Percentiles rank a stretch among this genome's conserved stretches.
Evolutionary conservation across 1,140 invertebrate genomes (phyloP).

Genomic region (Drosophila nigromelanica): DNA sequence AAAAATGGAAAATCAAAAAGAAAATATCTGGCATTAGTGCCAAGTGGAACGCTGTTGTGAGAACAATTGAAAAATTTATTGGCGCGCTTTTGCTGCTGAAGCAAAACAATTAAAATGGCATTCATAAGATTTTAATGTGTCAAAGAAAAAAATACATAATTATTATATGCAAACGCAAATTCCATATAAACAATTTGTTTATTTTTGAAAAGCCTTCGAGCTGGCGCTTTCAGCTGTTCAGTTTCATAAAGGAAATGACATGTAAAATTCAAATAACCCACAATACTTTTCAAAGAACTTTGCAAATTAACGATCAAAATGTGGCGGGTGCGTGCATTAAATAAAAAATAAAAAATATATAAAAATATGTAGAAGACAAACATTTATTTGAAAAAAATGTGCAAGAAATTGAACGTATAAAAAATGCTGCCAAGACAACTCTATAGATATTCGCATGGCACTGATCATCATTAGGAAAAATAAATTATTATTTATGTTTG

Average conservation of each 20-base stretch:
- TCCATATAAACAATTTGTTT: constrained; percentile 8
- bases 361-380: neutral
- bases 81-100: constrained; percentile 38
- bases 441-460: constrained; percentile 37
- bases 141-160: neutral
- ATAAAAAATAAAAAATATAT: constrained; percentile 18
- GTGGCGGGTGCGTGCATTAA: constrained; percentile 59
- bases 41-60: constrained; percentile 39
- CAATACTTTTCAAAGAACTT: constrained; percentile 59
- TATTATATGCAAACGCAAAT: neutral
- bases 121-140: constrained; percentile 25
- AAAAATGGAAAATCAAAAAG: constrained; percentile 6
- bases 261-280: constrained; percentile 58
- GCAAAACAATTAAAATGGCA: constrained; percentile 47
- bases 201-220: constrained; percentile 18
- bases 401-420: constrained; percentile 51
- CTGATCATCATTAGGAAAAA: constrained; percentile 21
- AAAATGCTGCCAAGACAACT: constrained; percentile 63
- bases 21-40: constrained; percentile 24
- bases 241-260: constrained; percentile 48
- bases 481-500: constrained; percentile 73
- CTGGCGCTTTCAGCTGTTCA: constrained; percentile 58
- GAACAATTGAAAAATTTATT: constrained; percentile 61
- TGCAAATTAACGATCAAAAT: constrained; percentile 71
- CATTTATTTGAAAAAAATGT: constrained; percentile 36